Evolutionary conservation across 2,113 vertebrate species (phyloP).

Genomic region (Misgurnus anguillicaudatus): DNA sequence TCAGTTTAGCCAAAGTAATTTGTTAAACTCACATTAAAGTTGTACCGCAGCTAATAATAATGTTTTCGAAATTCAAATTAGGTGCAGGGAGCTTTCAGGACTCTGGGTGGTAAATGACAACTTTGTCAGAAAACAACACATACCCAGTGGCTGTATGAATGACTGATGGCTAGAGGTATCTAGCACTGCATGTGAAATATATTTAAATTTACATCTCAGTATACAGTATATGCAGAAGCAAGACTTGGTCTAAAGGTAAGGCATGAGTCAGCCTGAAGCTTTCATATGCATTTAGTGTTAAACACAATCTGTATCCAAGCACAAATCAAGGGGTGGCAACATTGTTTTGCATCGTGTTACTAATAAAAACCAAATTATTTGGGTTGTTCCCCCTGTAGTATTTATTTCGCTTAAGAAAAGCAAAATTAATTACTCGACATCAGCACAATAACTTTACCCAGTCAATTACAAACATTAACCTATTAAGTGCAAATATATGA

Average conservation of each 20-base stretch:
- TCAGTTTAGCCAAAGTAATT: not conserved
- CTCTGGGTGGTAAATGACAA: slow-evolving; percentile 26
- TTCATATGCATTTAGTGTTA: not conserved
- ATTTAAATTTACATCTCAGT: not conserved
- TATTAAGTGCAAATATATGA: not conserved
- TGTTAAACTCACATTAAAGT: slow-evolving; percentile 17
- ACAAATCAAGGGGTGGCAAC: not conserved
- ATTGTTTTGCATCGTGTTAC: not conserved
- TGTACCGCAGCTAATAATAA: not conserved
- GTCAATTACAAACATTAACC: slow-evolving; percentile 13
- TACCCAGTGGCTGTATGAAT: slow-evolving; percentile 16
- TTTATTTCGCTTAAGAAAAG: not conserved
- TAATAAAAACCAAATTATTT: not conserved
- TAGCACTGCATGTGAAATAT: slow-evolving; percentile 12
- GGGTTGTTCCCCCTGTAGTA: too few species aligned
- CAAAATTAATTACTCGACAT: slow-evolving; percentile 26
- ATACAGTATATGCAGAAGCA: not conserved
- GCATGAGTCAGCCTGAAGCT: too few species aligned
- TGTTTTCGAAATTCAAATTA: slow-evolving; percentile 20
- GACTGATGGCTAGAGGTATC: slow-evolving; percentile 12
- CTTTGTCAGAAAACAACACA: slow-evolving; percentile 33
- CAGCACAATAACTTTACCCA: not conserved
- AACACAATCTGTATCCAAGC: not conserved
- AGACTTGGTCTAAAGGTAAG: not conserved
- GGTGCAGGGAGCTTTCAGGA: slow-evolving; percentile 9